These are phyloP conservation scores for Ectemnius lituratus DNA, from an alignment of 2,888 invertebrate species.

Conservation along the genomic window DNA sequence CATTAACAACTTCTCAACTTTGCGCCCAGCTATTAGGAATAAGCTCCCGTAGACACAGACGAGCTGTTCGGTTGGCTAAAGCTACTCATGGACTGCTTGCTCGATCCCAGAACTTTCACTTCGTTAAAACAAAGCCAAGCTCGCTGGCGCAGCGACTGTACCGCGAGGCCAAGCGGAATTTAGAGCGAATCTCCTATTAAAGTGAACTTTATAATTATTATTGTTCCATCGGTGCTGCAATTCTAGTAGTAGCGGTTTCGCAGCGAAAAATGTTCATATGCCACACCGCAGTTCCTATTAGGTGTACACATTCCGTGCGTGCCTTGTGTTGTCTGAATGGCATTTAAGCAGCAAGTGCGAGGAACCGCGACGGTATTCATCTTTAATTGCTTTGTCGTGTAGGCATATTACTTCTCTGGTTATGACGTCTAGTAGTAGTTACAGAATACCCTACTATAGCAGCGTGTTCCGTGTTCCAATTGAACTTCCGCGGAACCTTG, in stretches of 20 bases:
- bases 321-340: slow-evolving; percentile 5
- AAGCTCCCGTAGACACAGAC: no score
- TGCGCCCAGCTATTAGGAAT: neutral
- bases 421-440: slow-evolving; percentile 42
- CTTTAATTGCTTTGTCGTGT: slow-evolving; percentile 54
- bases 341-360: slow-evolving; percentile 11
- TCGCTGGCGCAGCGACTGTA: no score
- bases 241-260: neutral
- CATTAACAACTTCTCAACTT: slow-evolving; percentile 5
- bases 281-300: neutral
- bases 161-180: no score
- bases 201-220: slow-evolving; percentile 1
- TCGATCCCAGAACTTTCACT: no score
- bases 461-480: slow-evolving; percentile 45
- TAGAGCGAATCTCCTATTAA: no score
- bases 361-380: slow-evolving; percentile 44
- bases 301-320: neutral
- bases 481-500: slow-evolving; percentile 41
- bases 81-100: no score
- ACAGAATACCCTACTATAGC: slow-evolving; percentile 22
- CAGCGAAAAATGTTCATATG: slow-evolving; percentile 8
- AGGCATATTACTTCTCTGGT: slow-evolving; percentile 42
- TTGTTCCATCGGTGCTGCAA: neutral
- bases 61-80: no score
- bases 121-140: no score